Evolutionary conservation across 2,888 invertebrate species (phyloP), one percentile per base, ranked within the genome.

Genomic region (Pimpla rufipes): DNA sequence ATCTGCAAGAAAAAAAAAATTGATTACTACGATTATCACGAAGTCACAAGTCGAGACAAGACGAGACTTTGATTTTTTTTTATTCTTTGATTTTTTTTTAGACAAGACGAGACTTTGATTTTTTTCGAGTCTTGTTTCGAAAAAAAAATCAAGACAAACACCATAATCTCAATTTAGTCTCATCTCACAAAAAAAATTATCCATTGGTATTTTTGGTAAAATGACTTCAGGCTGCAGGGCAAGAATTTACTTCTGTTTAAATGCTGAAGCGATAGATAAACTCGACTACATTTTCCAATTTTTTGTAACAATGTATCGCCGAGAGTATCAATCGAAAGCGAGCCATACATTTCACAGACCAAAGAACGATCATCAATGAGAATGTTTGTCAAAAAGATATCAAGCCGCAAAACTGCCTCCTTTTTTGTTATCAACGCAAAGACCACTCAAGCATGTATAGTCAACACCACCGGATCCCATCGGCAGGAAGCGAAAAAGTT

Each of bases 1-100:
- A 98, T 96, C 93, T 94, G 85, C 59, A 64, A 59, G 64, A n/a
- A 16, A 50, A 74, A 78, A n/a, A n/a, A n/a, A n/a, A n/a, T n/a
- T n/a, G n/a, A n/a, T n/a, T n/a, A n/a, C n/a, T n/a, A n/a, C n/a
- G n/a, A n/a, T n/a, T n/a, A n/a, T n/a, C n/a, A n/a, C n/a, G n/a
- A n/a, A n/a, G n/a, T n/a, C n/a, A n/a, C n/a, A n/a, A n/a, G n/a
- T n/a, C n/a, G n/a, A n/a, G n/a, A n/a, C n/a, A n/a, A n/a, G n/a
- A n/a, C n/a, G n/a, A n/a, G n/a, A n/a, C n/a, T n/a, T n/a, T n/a
- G n/a, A n/a, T n/a, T n/a, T n/a, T n/a, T n/a, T n/a, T n/a, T n/a
- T n/a, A n/a, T n/a, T n/a, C n/a, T n/a, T n/a, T n/a, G n/a, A n/a
- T n/a, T n/a, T n/a, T n/a, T n/a, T n/a, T n/a, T n/a, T n/a, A n/a